phyloP scores from a whole-genome alignment of 2,888 invertebrate genomes.

The Euplexia lucipara region DNA sequence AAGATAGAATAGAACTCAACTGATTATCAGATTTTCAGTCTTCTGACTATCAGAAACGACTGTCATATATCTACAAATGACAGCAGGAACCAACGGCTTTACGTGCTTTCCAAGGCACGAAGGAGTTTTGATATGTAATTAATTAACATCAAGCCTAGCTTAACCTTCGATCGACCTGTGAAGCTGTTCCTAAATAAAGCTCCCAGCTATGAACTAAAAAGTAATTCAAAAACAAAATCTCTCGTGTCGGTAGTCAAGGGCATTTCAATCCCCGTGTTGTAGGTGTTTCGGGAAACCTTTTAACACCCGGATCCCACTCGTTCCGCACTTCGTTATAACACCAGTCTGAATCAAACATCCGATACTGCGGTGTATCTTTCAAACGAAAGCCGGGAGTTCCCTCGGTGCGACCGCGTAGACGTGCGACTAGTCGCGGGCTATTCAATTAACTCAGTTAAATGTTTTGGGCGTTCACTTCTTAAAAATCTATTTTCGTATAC shows the following conservation, averaged over 20 bases:
- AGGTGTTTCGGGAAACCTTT: constrained; percentile 65
- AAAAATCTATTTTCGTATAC: no score
- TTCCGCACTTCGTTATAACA: constrained; percentile 64
- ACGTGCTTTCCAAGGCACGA: no score
- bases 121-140: no score
- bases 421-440: constrained; percentile 43
- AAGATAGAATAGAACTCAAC: no score
- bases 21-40: no score
- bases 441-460: neutral
- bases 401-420: constrained; percentile 20
- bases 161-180: no score
- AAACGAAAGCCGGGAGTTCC: constrained; percentile 50
- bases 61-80: no score
- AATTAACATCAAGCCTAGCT: no score
- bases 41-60: no score
- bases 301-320: constrained; percentile 62
- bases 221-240: constrained; percentile 2
- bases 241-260: constrained; percentile 32
- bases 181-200: no score
- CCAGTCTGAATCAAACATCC: constrained; percentile 64
- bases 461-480: no score
- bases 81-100: no score
- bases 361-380: constrained; percentile 62
- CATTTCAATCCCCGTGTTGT: constrained; percentile 28
- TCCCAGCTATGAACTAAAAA: neutral